phyloP scores from a whole-genome alignment of 2,113 vertebrate species.

The Poicephalus meyeri region DNA sequence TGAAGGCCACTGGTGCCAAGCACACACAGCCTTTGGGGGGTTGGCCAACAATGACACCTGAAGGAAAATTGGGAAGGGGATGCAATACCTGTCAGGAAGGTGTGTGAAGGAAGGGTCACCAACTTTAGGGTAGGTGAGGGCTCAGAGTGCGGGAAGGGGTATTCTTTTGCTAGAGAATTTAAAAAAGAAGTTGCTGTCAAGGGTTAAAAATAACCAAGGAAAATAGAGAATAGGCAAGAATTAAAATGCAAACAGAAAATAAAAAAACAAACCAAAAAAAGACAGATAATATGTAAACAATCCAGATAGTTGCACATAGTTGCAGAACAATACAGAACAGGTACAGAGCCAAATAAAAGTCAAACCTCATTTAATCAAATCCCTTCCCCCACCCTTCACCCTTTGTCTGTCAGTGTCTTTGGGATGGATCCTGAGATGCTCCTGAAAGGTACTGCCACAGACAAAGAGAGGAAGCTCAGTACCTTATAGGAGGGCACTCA shows the following conservation, averaged over 20 bases:
- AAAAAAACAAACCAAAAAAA: not conserved
- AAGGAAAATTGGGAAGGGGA: constrained; percentile 12
- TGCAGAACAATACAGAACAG: not conserved
- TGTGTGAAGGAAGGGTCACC: constrained; percentile 62
- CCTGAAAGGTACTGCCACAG: not conserved
- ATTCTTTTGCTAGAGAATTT: constrained; percentile 65
- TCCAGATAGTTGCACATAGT: not conserved
- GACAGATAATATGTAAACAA: constrained; percentile 4
- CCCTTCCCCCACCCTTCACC: not conserved
- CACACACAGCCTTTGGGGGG: not conserved
- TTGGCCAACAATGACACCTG: constrained; percentile 13
- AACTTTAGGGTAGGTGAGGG: constrained; percentile 65
- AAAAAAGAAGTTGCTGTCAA: constrained; percentile 65
- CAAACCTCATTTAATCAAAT: not conserved
- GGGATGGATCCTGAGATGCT: not conserved
- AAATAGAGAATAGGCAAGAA: constrained; percentile 45
- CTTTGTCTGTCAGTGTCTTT: constrained; percentile 5
- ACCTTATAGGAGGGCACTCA: not conserved
- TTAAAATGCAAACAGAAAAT: constrained; percentile 13
- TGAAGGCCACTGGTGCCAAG: not conserved
- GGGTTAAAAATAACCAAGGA: constrained; percentile 56
- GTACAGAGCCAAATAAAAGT: not conserved
- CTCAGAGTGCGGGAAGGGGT: constrained; percentile 48
- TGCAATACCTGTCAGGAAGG: constrained; percentile 60
- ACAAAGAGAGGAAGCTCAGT: not conserved